These are phyloP conservation scores for Palythoa grandiflora DNA, from an alignment of 92 coral and sea anemone genomes.

Conservation along the genomic window DNA sequence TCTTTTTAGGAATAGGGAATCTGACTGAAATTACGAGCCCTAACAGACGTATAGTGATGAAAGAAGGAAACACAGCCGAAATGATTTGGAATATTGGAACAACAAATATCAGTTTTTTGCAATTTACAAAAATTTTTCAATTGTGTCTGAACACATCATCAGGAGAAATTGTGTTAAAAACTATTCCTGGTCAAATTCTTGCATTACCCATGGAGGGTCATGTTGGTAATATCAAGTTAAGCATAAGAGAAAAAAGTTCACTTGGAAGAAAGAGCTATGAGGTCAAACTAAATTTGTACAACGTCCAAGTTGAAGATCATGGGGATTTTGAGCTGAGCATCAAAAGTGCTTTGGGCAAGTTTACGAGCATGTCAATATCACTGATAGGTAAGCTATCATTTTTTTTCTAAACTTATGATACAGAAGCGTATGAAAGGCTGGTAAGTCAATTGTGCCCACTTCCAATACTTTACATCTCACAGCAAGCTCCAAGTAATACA, in stretches of 20 bases:
- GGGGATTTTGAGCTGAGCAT: constrained; percentile 11
- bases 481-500: too few relatives aligned
- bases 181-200: constrained; percentile 29
- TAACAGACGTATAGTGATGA: neutral
- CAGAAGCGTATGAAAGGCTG: neutral
- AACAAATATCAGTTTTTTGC: neutral
- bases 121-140: constrained; percentile 8
- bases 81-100: constrained; percentile 22
- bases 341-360: neutral
- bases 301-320: constrained; percentile 12
- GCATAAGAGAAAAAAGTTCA: constrained; percentile 5
- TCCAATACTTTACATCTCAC: too few relatives aligned
- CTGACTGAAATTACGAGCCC: constrained; percentile 22
- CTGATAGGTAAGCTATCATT: constrained; percentile 11
- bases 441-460: neutral
- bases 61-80: constrained; percentile 16
- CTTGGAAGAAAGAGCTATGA: neutral
- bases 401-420: neutral
- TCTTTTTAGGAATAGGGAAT: neutral
- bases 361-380: neutral
- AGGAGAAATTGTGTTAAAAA: constrained; percentile 12
- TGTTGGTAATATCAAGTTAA: neutral
- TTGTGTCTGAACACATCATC: constrained; percentile 19
- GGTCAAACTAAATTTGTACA: neutral
- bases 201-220: constrained; percentile 19